phyloP scores from a whole-genome alignment of 2,113 vertebrate genomes.

The Puma concolor region DNA sequence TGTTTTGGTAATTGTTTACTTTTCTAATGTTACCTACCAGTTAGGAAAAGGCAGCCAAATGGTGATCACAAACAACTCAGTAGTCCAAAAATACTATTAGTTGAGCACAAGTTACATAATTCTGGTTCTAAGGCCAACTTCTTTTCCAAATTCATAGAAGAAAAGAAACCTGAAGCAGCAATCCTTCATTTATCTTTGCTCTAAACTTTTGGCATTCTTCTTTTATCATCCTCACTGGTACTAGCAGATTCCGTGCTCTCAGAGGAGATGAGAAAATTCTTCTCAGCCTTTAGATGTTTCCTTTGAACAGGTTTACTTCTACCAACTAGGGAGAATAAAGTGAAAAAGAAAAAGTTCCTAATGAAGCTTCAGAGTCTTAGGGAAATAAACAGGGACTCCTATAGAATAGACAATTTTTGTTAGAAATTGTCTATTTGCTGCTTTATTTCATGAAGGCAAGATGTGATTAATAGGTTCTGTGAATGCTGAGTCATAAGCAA shows the following conservation, averaged over 20 bases:
- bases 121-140: slow-evolving; percentile 59
- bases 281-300: slow-evolving; percentile 49
- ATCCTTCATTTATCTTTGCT: slow-evolving; percentile 58
- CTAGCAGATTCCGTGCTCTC: slow-evolving; percentile 30
- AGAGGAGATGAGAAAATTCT: slow-evolving; percentile 53
- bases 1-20: slow-evolving; percentile 89
- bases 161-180: background rate
- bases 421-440: background rate
- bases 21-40: slow-evolving; percentile 84
- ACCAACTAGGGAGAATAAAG: slow-evolving; percentile 43
- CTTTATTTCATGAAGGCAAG: background rate
- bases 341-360: slow-evolving; percentile 9
- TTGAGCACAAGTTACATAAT: slow-evolving; percentile 85
- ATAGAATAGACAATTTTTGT: background rate
- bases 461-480: background rate
- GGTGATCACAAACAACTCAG: slow-evolving; percentile 50
- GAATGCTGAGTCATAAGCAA: background rate
- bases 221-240: slow-evolving; percentile 18
- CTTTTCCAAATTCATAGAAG: slow-evolving; percentile 39
- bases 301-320: slow-evolving; percentile 57
- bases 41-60: slow-evolving; percentile 84
- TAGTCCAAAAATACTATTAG: slow-evolving; percentile 67
- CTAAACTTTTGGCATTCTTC: slow-evolving; percentile 54
- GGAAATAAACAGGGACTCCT: slow-evolving; percentile 3
- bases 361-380: slow-evolving; percentile 63